These are phyloP conservation scores for Dryoscopus gambensis DNA, from an alignment of 2,113 vertebrate species.

Conservation along the genomic window DNA sequence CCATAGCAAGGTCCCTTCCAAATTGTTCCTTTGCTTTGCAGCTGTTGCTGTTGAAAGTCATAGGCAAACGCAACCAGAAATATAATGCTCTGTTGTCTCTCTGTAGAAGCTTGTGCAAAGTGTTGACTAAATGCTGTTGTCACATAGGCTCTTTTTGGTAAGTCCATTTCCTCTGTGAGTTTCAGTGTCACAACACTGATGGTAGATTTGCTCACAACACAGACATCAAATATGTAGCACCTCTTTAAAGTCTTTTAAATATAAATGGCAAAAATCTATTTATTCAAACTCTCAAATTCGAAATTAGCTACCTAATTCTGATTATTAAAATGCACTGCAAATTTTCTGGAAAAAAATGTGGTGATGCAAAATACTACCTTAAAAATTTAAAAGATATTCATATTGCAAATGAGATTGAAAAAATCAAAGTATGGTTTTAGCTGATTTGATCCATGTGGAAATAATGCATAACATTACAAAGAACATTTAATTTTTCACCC, in stretches of 20 bases:
- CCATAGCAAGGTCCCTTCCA: background rate
- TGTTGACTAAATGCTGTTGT: background rate
- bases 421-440: background rate
- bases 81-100: background rate
- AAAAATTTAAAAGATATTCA: background rate
- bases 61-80: background rate
- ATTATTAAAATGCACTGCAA: background rate
- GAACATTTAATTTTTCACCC: background rate
- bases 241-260: background rate
- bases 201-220: background rate
- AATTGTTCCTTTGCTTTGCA: background rate
- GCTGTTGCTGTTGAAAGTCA: background rate
- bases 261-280: background rate
- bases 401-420: background rate
- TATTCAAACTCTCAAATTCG: background rate
- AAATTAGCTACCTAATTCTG: background rate
- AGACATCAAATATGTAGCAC: background rate
- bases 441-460: background rate
- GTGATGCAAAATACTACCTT: background rate
- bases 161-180: background rate
- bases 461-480: background rate
- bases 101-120: background rate
- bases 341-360: background rate
- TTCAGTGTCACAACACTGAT: background rate
- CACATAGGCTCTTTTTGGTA: background rate